Conservation (phyloP, 2,888 invertebrate species). For the Ophraella communa region DNA sequence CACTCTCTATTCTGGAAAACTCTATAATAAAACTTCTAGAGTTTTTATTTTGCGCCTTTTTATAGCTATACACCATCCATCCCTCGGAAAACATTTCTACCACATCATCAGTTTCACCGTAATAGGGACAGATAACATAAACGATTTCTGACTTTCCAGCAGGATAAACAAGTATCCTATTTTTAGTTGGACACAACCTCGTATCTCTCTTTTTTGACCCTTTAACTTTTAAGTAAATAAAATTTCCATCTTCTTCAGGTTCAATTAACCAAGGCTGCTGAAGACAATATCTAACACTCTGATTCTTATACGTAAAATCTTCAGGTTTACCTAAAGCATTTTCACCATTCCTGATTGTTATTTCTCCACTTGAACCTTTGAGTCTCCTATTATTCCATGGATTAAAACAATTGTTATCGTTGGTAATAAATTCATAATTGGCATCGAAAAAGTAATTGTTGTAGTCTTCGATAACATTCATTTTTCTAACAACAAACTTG, state of each 20-base stretch:
- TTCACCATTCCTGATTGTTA: slow-evolving; percentile 70
- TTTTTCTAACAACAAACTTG: slow-evolving; percentile 75
- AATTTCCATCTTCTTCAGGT: slow-evolving; percentile 75
- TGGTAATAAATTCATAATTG: slow-evolving; percentile 71
- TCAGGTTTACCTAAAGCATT: slow-evolving; percentile 56
- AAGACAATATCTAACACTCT: slow-evolving; percentile 64
- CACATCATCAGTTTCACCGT: slow-evolving; percentile 56
- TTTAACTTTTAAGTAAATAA: slow-evolving; percentile 73
- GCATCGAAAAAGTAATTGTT: slow-evolving; percentile 81
- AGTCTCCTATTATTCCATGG: slow-evolving; percentile 71
- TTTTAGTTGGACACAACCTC: slow-evolving; percentile 69
- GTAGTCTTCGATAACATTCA: slow-evolving; percentile 84
- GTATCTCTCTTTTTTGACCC: slow-evolving; percentile 64
- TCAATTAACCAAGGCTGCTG: slow-evolving; percentile 81
- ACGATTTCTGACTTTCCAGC: slow-evolving; percentile 69
- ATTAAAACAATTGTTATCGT: slow-evolving; percentile 68
- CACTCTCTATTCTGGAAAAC: slow-evolving; percentile 75
- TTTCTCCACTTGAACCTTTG: slow-evolving; percentile 76
- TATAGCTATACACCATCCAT: slow-evolving; percentile 56
- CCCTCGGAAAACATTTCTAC: slow-evolving; percentile 78
- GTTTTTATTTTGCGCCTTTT: slow-evolving; percentile 59
- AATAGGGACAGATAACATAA: slow-evolving; percentile 72
- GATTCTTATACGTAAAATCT: slow-evolving; percentile 63
- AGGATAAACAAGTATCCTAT: slow-evolving; percentile 75
- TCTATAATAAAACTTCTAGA: slow-evolving; percentile 77